Evolutionary conservation across 2,797 vertebrate genomes (phyloP), one percentile per base, ranked within the genome.

Genomic region (Rachycentron canadum): DNA sequence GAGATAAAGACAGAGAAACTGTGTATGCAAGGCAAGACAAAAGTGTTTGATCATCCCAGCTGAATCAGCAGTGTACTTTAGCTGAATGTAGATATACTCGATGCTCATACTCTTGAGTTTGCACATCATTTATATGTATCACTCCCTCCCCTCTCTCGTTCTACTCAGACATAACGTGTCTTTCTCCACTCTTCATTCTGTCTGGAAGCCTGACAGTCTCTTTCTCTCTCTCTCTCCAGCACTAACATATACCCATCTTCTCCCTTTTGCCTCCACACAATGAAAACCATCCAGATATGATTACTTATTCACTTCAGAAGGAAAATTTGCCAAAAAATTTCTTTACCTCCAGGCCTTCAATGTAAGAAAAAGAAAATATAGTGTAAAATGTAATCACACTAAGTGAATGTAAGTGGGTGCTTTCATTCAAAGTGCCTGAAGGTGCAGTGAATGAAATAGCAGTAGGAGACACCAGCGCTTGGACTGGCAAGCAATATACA

Each of bases 11-110:
- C 56, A 49, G 26, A 73, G 56, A 73, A 83, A 55, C 4, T 79
- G 56, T 68, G 72, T 28, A 65, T 76, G 67, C 57, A 52, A 70
- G 78, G 67, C 61, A 45, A 65, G 62, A 69, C 28, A 75, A 72
- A 60, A 47, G 50, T 52, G 49, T 89, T 88, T 85, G 74, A 88
- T 89, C 60, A 69, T 80, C 25, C 32, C 73, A 45, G 80, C 87
- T 90, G 90, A 92, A 61, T 90, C 87, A 89, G 86, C 86, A 86
- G 59, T 68, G 25, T 75, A 52, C 73, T 81, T 62, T 57, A 41
- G 68, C 76, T 82, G 72, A 78, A 83, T 85, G 79, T 38, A 63
- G 72, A 83, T 69, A 69, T 25, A 69, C 32, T 57, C 69, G 21
- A 84, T 76, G 64, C 62, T 60, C 41, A 66, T 32, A 66, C 74